Percentiles rank a stretch among this genome's conserved stretches.
phyloP scores from a whole-genome alignment of 2,113 vertebrate species.

The Hippocampus comes region DNA sequence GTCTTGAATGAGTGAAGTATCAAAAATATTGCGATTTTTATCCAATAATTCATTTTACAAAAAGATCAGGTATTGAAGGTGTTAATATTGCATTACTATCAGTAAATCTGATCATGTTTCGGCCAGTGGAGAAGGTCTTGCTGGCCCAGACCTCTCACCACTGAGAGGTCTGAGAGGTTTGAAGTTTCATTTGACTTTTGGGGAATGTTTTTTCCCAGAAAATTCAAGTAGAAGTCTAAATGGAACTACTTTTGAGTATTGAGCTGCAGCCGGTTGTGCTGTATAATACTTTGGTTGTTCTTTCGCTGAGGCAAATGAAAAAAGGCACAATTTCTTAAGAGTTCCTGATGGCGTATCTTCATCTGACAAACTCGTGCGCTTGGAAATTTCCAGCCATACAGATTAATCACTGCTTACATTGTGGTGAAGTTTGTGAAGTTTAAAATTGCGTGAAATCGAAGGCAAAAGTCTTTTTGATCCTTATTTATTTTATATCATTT shows the following conservation, averaged over 20 bases:
- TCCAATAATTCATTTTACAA: no score
- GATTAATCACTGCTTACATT: conserved; percentile 16
- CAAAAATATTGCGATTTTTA: no score
- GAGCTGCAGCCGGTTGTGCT: neutral
- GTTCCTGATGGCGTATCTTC: neutral
- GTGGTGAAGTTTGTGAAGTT: conserved; percentile 9
- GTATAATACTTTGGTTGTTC: neutral
- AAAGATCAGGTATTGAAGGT: no score
- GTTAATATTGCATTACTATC: no score
- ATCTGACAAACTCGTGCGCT: neutral
- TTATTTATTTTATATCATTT: conserved; percentile 7
- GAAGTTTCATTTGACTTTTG: neutral
- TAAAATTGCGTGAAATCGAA: conserved; percentile 7
- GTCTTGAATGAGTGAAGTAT: no score
- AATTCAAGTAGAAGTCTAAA: neutral
- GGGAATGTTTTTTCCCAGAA: neutral
- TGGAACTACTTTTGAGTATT: neutral
- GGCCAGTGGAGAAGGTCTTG: no score
- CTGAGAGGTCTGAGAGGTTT: no score
- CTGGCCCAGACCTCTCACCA: no score
- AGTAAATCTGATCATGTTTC: no score
- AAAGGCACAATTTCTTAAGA: neutral
- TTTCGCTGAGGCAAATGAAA: neutral
- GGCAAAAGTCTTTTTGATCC: conserved; percentile 14
- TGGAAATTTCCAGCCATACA: conserved; percentile 8